phyloP scores from a whole-genome alignment of 2,888 invertebrate species.

The Ophion ventricosus region DNA sequence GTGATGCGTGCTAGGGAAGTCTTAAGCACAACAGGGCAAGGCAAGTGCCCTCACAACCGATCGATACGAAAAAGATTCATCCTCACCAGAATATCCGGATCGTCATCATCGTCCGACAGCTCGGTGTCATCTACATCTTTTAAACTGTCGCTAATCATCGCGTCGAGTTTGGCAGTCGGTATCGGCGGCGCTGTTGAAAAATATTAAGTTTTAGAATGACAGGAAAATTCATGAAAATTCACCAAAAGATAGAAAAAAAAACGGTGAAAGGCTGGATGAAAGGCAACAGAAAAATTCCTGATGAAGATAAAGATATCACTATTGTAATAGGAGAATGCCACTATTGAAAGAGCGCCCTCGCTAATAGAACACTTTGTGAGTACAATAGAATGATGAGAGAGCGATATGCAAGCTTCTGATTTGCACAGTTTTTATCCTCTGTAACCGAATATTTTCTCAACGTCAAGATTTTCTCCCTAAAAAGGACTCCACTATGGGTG shows the following conservation, averaged over 20 bases:
- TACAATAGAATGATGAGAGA: too few relatives aligned
- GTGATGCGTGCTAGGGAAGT: not conserved
- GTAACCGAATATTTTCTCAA: too few relatives aligned
- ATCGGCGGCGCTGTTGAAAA: conserved; percentile 76
- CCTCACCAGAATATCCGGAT: conserved; percentile 89
- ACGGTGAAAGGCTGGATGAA: not conserved
- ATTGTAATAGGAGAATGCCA: too few relatives aligned
- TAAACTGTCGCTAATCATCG: conserved; percentile 91
- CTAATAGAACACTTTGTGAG: too few relatives aligned
- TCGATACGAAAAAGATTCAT: not conserved
- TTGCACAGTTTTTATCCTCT: too few relatives aligned
- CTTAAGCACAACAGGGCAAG: not conserved
- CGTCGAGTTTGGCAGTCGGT: conserved; percentile 87
- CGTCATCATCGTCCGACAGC: conserved; percentile 90
- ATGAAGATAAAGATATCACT: not conserved
- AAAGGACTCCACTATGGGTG: too few relatives aligned
- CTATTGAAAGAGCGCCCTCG: too few relatives aligned
- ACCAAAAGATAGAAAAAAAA: not conserved
- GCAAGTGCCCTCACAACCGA: too few relatives aligned
- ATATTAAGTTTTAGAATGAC: not conserved
- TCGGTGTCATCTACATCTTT: conserved; percentile 92
- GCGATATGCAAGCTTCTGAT: too few relatives aligned
- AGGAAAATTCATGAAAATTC: not conserved
- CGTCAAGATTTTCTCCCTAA: too few relatives aligned
- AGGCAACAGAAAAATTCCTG: not conserved